These are phyloP conservation scores for Erannis defoliaria DNA, from an alignment of 2,888 invertebrate genomes.

Conservation along the genomic window DNA sequence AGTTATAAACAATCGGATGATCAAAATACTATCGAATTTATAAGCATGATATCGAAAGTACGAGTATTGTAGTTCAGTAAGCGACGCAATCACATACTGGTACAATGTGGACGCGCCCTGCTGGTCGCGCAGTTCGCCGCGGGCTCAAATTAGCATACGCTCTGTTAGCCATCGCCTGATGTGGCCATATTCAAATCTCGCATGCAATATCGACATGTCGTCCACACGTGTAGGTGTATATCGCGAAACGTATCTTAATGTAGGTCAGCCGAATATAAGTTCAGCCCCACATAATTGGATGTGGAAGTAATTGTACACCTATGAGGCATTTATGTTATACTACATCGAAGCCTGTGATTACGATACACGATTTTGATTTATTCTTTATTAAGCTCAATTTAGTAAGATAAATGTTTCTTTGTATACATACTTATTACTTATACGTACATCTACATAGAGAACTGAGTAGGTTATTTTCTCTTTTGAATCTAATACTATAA, in stretches of 20 bases:
- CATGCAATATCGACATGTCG: slow-evolving; percentile 71
- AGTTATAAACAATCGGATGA: background rate
- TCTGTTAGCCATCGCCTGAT: slow-evolving; percentile 47
- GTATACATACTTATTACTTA: too few relatives aligned
- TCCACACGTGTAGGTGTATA: slow-evolving; percentile 70
- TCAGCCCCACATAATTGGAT: slow-evolving; percentile 69
- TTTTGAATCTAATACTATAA: too few relatives aligned
- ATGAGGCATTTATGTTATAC: slow-evolving; percentile 71
- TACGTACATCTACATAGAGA: slow-evolving; percentile 23
- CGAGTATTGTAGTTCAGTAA: slow-evolving; percentile 11
- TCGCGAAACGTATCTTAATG: slow-evolving; percentile 71
- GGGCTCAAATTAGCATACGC: slow-evolving; percentile 66
- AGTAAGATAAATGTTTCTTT: slow-evolving; percentile 66
- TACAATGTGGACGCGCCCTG: slow-evolving; percentile 53
- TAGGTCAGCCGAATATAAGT: slow-evolving; percentile 74
- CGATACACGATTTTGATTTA: slow-evolving; percentile 70
- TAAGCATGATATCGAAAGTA: slow-evolving; percentile 37
- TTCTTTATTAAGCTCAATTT: slow-evolving; percentile 75
- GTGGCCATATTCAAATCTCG: slow-evolving; percentile 65
- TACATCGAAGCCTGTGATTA: slow-evolving; percentile 70
- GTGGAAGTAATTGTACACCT: slow-evolving; percentile 73
- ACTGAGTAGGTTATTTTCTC: slow-evolving; percentile 32
- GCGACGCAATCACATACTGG: slow-evolving; percentile 45
- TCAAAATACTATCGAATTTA: background rate
- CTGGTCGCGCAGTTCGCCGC: slow-evolving; percentile 53